Percentiles rank a stretch among this genome's conserved stretches.
These are phyloP conservation scores for Anas flavirostris DNA, from an alignment of 2,797 vertebrate species.

Conservation along the genomic window DNA sequence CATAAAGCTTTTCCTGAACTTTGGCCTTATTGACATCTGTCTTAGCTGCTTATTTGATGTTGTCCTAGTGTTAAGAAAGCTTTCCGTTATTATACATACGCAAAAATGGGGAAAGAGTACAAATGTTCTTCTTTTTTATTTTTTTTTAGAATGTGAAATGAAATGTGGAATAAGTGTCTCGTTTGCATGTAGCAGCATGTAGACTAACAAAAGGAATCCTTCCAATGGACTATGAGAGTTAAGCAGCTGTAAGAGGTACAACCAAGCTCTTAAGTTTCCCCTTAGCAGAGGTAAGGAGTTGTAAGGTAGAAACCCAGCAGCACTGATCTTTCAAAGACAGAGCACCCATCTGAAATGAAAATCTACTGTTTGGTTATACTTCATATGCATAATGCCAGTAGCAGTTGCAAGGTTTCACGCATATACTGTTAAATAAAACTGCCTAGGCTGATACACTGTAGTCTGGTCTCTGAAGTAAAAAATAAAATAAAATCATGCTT, in stretches of 20 bases:
- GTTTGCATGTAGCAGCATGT: not conserved
- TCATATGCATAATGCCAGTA: not conserved
- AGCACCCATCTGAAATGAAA: not conserved
- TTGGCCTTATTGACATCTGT: not conserved
- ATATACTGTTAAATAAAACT: not conserved
- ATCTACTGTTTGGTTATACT: not conserved
- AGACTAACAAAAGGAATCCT: not conserved
- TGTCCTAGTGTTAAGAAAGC: not conserved
- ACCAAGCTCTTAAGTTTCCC: not conserved
- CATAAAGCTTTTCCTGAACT: not conserved
- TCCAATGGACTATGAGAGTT: not conserved
- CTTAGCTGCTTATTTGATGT: not conserved
- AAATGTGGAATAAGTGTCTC: not conserved
- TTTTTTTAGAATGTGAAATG: not conserved
- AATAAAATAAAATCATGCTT: not conserved
- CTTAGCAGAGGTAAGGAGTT: not conserved
- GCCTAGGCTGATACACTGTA: not conserved
- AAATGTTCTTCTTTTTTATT: not conserved
- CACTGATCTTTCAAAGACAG: not conserved
- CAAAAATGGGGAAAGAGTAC: not conserved
- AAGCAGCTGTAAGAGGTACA: not conserved
- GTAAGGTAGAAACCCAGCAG: not conserved
- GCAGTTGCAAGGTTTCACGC: not conserved
- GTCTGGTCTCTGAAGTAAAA: not conserved
- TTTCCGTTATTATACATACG: rapidly evolving